phyloP scores from a whole-genome alignment of 2,113 vertebrate species.

The Merops nubicus region DNA sequence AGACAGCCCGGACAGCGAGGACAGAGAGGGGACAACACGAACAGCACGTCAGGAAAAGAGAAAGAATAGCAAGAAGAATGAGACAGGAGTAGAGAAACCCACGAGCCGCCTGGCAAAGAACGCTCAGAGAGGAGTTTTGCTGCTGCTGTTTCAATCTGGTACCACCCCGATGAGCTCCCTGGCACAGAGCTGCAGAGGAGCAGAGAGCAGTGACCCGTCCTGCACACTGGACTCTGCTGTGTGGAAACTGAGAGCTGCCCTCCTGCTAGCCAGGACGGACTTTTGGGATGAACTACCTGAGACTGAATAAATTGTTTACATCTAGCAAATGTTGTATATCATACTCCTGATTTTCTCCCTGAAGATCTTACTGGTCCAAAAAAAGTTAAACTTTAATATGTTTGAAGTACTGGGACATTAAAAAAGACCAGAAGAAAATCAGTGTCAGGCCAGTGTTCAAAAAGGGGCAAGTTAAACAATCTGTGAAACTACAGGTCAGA shows the following conservation, averaged over 20 bases:
- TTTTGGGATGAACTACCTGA: neutral
- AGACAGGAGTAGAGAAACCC: neutral
- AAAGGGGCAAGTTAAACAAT: neutral
- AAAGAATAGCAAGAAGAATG: neutral
- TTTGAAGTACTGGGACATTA: neutral
- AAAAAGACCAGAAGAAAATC: neutral
- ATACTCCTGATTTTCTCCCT: neutral
- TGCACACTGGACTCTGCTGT: too few relatives aligned
- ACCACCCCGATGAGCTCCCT: neutral
- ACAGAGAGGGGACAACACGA: neutral
- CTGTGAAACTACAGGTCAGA: neutral
- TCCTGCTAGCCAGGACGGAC: neutral
- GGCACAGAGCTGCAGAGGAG: too few relatives aligned
- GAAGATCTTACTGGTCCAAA: neutral
- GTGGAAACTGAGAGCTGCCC: too few relatives aligned
- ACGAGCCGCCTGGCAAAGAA: neutral
- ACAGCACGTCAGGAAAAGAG: neutral
- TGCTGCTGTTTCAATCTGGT: neutral
- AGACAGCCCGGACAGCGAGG: neutral
- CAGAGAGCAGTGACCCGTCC: too few relatives aligned
- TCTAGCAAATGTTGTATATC: neutral
- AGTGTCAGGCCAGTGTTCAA: neutral
- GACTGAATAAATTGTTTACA: neutral
- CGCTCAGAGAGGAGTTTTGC: neutral
- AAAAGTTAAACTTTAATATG: neutral